phyloP scores from a whole-genome alignment of 1,140 invertebrate genomes.

The Drosophila teissieri region DNA sequence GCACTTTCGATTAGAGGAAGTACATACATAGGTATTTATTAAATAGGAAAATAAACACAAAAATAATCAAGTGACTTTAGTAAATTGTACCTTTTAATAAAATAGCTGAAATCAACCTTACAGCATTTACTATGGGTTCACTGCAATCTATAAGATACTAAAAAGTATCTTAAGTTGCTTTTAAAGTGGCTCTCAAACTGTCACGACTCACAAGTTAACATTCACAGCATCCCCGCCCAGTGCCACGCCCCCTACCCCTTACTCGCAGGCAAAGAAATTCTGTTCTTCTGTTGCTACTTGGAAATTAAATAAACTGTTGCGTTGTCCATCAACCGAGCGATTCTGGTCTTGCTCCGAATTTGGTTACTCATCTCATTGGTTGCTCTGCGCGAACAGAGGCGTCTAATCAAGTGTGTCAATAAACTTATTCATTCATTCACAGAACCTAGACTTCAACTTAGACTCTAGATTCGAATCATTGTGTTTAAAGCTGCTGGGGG shows the following conservation, averaged over 20 bases:
- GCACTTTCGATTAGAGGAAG: not conserved
- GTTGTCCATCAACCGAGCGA: conserved; percentile 59
- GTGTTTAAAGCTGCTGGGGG: too few relatives aligned
- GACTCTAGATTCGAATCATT: too few relatives aligned
- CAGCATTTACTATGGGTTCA: too few relatives aligned
- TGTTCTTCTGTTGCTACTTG: conserved; percentile 48
- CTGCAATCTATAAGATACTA: not conserved
- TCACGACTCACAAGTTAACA: conserved; percentile 12
- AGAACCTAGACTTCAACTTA: too few relatives aligned
- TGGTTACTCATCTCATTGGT: not conserved
- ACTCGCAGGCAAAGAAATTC: conserved; percentile 27
- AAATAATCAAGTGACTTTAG: too few relatives aligned
- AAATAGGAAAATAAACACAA: too few relatives aligned
- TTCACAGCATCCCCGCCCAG: conserved; percentile 1
- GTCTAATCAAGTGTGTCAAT: too few relatives aligned
- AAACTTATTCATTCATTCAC: too few relatives aligned
- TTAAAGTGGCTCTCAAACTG: conserved; percentile 21
- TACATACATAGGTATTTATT: not conserved
- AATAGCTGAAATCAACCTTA: too few relatives aligned
- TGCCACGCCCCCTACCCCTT: conserved; percentile 9
- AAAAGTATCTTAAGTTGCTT: not conserved
- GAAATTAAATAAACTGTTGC: conserved; percentile 66
- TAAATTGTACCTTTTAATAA: too few relatives aligned
- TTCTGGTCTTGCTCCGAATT: conserved; percentile 20
- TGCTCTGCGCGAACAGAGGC: not conserved